Conservation (phyloP, 2,797 vertebrate genomes). For the Glyptemys insculpta region DNA sequence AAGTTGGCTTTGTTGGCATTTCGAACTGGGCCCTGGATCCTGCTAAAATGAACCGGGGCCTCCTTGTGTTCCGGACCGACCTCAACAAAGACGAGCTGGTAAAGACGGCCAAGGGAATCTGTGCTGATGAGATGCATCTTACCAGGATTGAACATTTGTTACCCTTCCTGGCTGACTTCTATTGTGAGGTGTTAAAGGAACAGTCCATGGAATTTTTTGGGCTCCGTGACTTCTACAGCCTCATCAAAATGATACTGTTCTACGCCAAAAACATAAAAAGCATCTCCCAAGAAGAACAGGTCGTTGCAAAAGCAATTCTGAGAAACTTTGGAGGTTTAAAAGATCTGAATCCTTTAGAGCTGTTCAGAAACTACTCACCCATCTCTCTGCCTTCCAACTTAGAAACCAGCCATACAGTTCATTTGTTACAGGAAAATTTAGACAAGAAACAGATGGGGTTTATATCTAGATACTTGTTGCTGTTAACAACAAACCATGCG, state of each 20-base stretch:
- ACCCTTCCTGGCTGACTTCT: constrained; percentile 80
- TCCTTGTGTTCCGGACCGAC: constrained; percentile 86
- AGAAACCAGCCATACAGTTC: constrained; percentile 68
- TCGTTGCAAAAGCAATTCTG: constrained; percentile 81
- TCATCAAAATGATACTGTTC: constrained; percentile 85
- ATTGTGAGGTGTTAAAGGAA: constrained; percentile 75
- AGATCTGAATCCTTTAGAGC: constrained; percentile 74
- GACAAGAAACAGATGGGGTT: constrained; percentile 76
- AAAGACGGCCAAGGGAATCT: constrained; percentile 86
- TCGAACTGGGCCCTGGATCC: constrained; percentile 90
- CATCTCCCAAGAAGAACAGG: constrained; percentile 69
- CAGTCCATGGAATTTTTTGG: constrained; percentile 86
- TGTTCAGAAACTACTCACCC: constrained; percentile 71
- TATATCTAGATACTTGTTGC: constrained; percentile 81
- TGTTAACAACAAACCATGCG: constrained; percentile 86
- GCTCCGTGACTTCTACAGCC: constrained; percentile 86
- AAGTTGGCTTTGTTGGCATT: constrained; percentile 88
- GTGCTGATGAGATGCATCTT: constrained; percentile 70
- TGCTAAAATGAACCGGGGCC: constrained; percentile 89
- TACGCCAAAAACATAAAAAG: constrained; percentile 66
- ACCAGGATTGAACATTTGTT: constrained; percentile 83
- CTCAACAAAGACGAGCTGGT: constrained; percentile 83
- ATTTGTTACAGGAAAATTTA: constrained; percentile 87
- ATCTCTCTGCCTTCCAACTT: fast-evolving
- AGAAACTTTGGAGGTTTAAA: constrained; percentile 87